phyloP scores from a whole-genome alignment of 2,113 vertebrate genomes.

The Mesoclemmys tuberculata region DNA sequence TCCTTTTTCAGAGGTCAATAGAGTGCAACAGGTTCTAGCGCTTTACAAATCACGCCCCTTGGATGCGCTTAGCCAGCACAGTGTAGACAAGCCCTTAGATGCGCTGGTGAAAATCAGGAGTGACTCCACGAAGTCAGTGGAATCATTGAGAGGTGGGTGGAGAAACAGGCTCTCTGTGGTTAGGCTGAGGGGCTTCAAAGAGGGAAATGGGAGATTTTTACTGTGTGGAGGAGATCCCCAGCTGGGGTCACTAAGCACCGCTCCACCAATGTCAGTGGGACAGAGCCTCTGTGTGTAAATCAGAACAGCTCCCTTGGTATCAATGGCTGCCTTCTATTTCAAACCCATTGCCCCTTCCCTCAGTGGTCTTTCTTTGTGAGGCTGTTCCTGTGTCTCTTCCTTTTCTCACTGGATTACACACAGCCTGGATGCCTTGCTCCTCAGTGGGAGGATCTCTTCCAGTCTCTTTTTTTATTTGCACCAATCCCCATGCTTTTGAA shows the following conservation, averaged over 20 bases:
- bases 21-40: not conserved
- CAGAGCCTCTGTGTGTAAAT: not conserved
- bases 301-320: not conserved
- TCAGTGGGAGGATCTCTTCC: not conserved
- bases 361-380: not conserved
- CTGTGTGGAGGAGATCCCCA: not conserved
- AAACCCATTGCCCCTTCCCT: not conserved
- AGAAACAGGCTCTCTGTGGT: not conserved
- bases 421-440: not conserved
- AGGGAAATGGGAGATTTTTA: not conserved
- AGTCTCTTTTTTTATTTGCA: not conserved
- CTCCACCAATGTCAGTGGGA: not conserved
- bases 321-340: not conserved
- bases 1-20: not conserved
- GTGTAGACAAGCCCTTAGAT: not conserved
- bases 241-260: not conserved
- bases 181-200: not conserved
- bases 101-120: not conserved
- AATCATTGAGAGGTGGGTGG: not conserved
- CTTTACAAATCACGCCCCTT: not conserved
- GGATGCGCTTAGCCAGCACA: not conserved
- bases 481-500: not conserved
- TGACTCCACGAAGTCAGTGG: not conserved
- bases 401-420: not conserved
- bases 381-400: not conserved